Evolutionary conservation across 2,888 invertebrate species (phyloP).

Genomic region (Strigamia maritima): DNA sequence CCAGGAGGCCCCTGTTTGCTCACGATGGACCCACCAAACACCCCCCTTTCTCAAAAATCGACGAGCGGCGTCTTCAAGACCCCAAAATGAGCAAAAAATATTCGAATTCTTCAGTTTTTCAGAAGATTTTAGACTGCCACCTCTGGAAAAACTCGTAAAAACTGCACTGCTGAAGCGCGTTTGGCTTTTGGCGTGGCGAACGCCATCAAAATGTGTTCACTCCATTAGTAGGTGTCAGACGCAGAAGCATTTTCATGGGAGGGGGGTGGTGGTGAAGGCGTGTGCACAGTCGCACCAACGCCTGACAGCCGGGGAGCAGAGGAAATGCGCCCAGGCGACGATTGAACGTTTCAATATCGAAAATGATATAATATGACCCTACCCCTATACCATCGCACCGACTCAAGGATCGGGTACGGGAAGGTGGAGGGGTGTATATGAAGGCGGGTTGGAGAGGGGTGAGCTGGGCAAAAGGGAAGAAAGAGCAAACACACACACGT

Average conservation of each 20-base stretch:
- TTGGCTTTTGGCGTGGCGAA: constrained; percentile 21
- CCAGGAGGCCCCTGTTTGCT: constrained; percentile 19
- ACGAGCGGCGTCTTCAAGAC: not conserved
- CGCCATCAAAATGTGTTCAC: constrained; percentile 26
- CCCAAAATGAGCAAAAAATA: not conserved
- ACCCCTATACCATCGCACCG: not conserved
- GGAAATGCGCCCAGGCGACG: constrained; percentile 35
- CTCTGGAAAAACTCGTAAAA: not conserved
- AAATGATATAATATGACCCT: constrained; percentile 37
- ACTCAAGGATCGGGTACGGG: not conserved
- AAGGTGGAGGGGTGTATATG: not conserved
- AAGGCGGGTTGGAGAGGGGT: not conserved
- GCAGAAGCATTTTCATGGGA: constrained; percentile 15
- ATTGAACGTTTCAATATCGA: constrained; percentile 39
- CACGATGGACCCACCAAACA: not conserved
- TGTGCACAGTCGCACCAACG: not conserved
- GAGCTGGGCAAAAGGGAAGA: not conserved
- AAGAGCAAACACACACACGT: constrained; percentile 31
- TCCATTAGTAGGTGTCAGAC: constrained; percentile 36
- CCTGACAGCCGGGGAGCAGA: constrained; percentile 22
- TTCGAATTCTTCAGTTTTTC: not conserved
- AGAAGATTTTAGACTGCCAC: not conserved
- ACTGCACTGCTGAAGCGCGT: not conserved
- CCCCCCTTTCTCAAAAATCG: not conserved
- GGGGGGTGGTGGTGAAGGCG: not conserved